Evolutionary conservation across 2,888 invertebrate species (phyloP), one percentile per base, ranked within the genome.

Genomic region (Alloplasta piceator): DNA sequence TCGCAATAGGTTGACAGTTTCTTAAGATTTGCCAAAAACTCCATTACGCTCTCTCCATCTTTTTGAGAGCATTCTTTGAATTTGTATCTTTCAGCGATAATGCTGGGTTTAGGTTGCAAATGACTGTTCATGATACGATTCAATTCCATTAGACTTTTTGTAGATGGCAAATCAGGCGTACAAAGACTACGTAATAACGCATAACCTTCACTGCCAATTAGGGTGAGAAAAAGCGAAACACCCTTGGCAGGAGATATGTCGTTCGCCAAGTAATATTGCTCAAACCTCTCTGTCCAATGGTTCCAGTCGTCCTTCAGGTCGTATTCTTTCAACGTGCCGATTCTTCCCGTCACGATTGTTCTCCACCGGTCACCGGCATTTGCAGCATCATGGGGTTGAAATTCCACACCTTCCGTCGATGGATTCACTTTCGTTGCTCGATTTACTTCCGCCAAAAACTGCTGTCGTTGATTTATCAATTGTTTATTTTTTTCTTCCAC

Each of bases 11-110:
- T 70, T 3, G 83, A 78, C 5, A 84, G 26, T n/a, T 61, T 70
- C 16, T 84, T 82, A 1, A 83, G 41, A 2, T 73, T 63, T 0
- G 80, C 83, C 4, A 84, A 50, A 56, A 66, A 84, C n/a, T 64
- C 36, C 26, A 76, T 82, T 0, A 82, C 55, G 12, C 16, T 39
- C n/a, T 82, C 78, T 0, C 12, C 66, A 6, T 79, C 70, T 7
- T 52, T 50, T 56, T 85, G 26, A 26, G 26, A 26, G 26, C 26
- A 26, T 26, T 26, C 26, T 26, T 26, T 16, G 26, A 26, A 26
- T 26, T 26, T 26, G 26, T 26, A 26, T 3, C 26, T 1, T 3
- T 26, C 26, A 26, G 26, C 26, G 26, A 26, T 26, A 3, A 26
- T 26, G 26, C 26, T 26, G 26, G 26, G 26, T 26, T 26, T 66